Evolutionary conservation across 2,888 invertebrate species (phyloP).

Genomic region (Tetragonula carbonaria): DNA sequence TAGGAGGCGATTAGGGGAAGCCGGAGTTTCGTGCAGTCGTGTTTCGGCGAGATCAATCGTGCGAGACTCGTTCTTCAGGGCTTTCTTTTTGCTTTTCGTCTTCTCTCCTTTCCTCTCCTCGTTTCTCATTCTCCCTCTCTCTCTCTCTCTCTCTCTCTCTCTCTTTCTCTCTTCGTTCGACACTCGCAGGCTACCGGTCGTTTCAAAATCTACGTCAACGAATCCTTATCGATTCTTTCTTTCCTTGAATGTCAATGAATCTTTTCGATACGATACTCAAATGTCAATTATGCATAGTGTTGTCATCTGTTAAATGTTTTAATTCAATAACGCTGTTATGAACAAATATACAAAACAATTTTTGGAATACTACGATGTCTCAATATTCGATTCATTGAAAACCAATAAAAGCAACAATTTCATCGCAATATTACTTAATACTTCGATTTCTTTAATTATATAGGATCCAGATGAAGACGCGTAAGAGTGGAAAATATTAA

Average conservation of each 20-base stretch:
- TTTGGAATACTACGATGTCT: too few relatives aligned
- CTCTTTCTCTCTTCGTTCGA: background rate
- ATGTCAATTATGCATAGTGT: background rate
- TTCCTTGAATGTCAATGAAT: background rate
- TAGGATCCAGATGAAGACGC: too few relatives aligned
- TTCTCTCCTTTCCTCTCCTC: background rate
- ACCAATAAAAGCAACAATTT: too few relatives aligned
- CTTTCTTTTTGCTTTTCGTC: conserved; percentile 37
- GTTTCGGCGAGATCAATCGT: conserved; percentile 72
- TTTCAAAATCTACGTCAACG: background rate
- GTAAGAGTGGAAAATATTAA: too few relatives aligned
- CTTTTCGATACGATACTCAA: too few relatives aligned
- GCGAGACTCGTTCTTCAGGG: conserved; percentile 38
- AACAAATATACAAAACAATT: too few relatives aligned
- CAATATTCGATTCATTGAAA: too few relatives aligned
- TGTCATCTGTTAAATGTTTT: too few relatives aligned
- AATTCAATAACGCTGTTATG: too few relatives aligned
- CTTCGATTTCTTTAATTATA: too few relatives aligned
- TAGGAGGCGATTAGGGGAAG: conserved; percentile 51
- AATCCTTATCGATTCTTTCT: background rate
- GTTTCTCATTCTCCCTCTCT: background rate
- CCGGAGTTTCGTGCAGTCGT: conserved; percentile 42
- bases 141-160: background rate
- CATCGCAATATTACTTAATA: too few relatives aligned
- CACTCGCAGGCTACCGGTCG: conserved; percentile 1